Evolutionary conservation across 2,888 invertebrate species (phyloP).

Genomic region (Plemyria rubiginata): DNA sequence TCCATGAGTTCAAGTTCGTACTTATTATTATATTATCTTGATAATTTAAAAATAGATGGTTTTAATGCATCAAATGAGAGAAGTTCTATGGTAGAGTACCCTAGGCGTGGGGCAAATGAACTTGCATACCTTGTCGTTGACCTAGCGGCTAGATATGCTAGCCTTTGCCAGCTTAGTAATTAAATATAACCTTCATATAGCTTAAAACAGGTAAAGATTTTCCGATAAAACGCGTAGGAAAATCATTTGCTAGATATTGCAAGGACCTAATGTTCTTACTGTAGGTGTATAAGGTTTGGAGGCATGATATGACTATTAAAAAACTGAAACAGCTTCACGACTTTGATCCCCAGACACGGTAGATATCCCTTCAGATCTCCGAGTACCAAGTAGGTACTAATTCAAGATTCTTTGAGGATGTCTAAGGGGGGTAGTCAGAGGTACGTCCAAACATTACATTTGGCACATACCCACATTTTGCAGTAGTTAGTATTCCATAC

Average conservation of each 20-base stretch:
- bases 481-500: no score
- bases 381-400: no score
- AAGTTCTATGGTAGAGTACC: background rate
- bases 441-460: no score
- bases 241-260: background rate
- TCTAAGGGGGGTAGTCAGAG: no score
- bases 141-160: constrained; percentile 19
- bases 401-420: no score
- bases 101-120: constrained; percentile 27
- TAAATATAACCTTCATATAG: constrained; percentile 19
- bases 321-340: no score
- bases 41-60: background rate
- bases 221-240: background rate
- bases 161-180: constrained; percentile 13
- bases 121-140: constrained; percentile 30
- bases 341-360: no score
- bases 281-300: no score
- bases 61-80: background rate
- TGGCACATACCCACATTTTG: no score
- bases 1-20: no score
- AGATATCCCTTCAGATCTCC: no score
- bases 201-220: constrained; percentile 1
- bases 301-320: no score
- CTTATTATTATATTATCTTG: background rate
- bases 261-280: background rate